Evolutionary conservation across 2,113 vertebrate genomes (phyloP).

Genomic region (Dasyprocta punctata): DNA sequence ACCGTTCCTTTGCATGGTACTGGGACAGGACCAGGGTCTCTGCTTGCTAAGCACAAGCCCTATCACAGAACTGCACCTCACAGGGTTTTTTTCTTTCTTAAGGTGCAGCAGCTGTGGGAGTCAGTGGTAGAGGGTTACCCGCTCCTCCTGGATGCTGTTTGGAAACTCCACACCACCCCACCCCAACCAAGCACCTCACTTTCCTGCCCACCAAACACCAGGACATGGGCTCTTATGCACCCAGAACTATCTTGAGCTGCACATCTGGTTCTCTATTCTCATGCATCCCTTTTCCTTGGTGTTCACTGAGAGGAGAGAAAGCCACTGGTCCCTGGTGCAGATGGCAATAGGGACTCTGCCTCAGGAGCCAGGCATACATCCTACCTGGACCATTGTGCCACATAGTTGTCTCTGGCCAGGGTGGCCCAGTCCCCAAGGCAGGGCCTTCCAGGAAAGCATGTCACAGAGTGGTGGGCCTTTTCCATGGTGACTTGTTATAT

Average conservation of each 20-base stretch:
- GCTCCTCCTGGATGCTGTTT: fast-evolving
- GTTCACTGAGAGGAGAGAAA: neutral
- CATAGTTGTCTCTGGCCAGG: neutral
- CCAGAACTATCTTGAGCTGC: neutral
- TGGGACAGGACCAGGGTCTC: neutral
- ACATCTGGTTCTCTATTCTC: neutral
- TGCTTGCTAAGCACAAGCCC: neutral
- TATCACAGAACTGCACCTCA: neutral
- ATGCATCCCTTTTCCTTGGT: neutral
- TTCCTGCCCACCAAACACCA: neutral
- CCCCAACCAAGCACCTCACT: neutral
- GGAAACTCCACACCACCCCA: neutral
- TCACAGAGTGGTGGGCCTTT: neutral
- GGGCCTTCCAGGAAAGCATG: neutral
- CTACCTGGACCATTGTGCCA: neutral
- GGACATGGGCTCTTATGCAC: neutral
- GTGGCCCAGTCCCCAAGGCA: neutral
- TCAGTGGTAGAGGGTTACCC: neutral
- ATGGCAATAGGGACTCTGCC: neutral
- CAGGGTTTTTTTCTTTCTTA: neutral
- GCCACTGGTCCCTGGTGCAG: too few relatives aligned
- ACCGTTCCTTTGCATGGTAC: neutral
- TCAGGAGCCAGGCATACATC: neutral
- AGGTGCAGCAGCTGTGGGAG: too few relatives aligned
- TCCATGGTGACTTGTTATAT: neutral